Percentiles rank a stretch among this genome's conserved stretches.
Evolutionary conservation across 2,113 vertebrate genomes (phyloP).

Genomic region (Hemiprocne comata): DNA sequence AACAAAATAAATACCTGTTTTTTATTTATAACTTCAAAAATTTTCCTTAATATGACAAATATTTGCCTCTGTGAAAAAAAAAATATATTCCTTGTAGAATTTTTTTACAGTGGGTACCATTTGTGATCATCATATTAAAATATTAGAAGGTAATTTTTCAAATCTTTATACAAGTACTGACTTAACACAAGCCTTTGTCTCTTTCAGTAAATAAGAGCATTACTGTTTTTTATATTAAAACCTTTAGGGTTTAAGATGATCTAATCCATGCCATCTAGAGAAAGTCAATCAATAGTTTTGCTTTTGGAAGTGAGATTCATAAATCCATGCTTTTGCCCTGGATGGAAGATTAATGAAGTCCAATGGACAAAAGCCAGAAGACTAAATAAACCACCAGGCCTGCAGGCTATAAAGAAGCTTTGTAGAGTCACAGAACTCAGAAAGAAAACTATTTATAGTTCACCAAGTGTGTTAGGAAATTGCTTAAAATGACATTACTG

Average conservation of each 20-base stretch:
- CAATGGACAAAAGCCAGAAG: conserved; percentile 4
- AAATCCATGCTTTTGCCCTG: neutral
- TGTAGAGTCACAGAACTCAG: neutral
- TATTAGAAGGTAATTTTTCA: neutral
- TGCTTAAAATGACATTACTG: neutral
- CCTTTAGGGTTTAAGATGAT: neutral
- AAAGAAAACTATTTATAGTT: neutral
- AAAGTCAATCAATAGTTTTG: neutral
- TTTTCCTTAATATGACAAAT: neutral
- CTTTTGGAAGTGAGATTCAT: neutral
- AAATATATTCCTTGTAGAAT: neutral
- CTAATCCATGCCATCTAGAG: neutral
- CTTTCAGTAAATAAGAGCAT: neutral
- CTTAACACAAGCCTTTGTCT: neutral
- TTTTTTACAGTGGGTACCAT: neutral
- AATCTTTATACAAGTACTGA: neutral
- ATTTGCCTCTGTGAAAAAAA: neutral
- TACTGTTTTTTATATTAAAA: neutral
- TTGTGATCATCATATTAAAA: neutral
- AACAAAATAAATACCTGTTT: neutral
- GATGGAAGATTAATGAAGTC: neutral
- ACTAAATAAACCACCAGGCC: neutral
- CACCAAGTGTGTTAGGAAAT: neutral
- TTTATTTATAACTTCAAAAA: neutral
- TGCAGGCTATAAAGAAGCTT: neutral